phyloP scores from a whole-genome alignment of 2,113 vertebrate species.

The Neofelis nebulosa region DNA sequence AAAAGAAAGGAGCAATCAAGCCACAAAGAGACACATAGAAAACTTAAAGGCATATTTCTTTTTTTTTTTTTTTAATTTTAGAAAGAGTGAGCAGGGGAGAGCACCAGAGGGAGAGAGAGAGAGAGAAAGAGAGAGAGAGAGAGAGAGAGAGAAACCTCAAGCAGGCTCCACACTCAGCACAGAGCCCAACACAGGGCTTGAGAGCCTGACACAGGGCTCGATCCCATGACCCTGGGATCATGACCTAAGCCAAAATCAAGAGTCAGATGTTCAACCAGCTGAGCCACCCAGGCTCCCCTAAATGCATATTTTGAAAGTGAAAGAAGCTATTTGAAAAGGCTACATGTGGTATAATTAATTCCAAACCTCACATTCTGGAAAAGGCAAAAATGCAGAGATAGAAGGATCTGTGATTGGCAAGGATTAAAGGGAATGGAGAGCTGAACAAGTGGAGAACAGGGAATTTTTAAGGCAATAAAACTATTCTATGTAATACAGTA shows the following conservation, averaged over 20 bases:
- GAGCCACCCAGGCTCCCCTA: neutral
- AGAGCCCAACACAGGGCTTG: no score
- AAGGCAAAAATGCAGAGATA: neutral
- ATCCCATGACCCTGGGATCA: no score
- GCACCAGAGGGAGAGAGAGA: no score
- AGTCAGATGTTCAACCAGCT: no score
- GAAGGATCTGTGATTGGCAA: neutral
- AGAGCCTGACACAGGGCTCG: no score
- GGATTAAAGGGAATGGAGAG: neutral
- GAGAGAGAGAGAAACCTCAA: no score
- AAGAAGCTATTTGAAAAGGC: neutral
- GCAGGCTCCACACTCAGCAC: no score
- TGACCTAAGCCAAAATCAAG: no score
- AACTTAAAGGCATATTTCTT: neutral
- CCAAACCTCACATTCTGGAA: neutral
- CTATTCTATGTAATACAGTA: neutral
- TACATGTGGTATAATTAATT: neutral
- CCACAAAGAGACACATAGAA: neutral
- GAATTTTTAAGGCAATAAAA: neutral
- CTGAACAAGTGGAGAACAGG: neutral
- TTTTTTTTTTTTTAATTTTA: no score
- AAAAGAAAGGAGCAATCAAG: neutral
- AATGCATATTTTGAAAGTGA: neutral
- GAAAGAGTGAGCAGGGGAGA: no score
- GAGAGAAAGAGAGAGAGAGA: no score